phyloP scores from a whole-genome alignment of 2,797 vertebrate genomes.

The Tragopan temminckii region DNA sequence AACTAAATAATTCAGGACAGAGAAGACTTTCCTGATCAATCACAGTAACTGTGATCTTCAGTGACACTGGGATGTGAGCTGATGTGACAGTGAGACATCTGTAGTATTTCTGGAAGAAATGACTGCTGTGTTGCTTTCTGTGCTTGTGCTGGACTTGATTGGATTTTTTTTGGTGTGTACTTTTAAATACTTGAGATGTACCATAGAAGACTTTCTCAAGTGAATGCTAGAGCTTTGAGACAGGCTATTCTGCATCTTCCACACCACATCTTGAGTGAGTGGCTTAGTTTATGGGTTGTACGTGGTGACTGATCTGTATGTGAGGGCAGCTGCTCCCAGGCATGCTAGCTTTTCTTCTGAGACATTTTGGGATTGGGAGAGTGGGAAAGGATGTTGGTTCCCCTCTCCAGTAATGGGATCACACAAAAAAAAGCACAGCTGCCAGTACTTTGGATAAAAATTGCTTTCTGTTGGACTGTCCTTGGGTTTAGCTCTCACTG shows the following conservation, averaged over 20 bases:
- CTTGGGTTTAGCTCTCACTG: background rate
- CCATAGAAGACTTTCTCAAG: background rate
- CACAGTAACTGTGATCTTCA: background rate
- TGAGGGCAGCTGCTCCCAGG: background rate
- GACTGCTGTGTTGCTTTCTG: background rate
- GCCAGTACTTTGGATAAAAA: background rate
- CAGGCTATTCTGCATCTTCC: background rate
- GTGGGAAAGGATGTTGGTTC: background rate
- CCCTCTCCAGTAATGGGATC: background rate
- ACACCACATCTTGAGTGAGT: rapidly evolving
- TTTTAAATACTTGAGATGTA: background rate
- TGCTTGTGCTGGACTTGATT: background rate
- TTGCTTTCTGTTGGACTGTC: background rate
- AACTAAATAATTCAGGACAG: background rate
- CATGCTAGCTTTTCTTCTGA: background rate
- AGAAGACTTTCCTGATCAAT: background rate
- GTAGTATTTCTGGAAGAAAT: background rate
- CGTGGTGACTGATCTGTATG: background rate
- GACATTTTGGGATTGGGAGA: rapidly evolving
- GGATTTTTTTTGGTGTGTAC: background rate
- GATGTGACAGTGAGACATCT: background rate
- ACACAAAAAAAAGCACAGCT: background rate
- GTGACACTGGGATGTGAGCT: background rate
- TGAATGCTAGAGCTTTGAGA: background rate
- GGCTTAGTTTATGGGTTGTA: background rate